phyloP scores from a whole-genome alignment of 2,888 invertebrate species.

The Hypomecis atomaria region DNA sequence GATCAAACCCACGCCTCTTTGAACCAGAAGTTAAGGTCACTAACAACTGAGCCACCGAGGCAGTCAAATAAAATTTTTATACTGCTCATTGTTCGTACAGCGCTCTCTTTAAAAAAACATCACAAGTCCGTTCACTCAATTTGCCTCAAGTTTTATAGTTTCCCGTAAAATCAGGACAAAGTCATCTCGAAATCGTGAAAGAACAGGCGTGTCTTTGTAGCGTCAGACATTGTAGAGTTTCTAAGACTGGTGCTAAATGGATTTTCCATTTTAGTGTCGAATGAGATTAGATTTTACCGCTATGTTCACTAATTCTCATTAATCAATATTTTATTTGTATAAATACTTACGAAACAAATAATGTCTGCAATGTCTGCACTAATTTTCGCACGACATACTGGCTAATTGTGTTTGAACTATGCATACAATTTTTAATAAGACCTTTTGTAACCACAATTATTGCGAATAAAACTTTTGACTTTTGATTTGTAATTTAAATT shows the following conservation, averaged over 20 bases:
- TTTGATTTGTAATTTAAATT: too few species aligned
- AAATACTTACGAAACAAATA: too few species aligned
- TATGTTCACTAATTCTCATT: constrained; percentile 10
- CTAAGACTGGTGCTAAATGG: constrained; percentile 6
- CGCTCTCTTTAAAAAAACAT: constrained; percentile 18
- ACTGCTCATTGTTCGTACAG: neutral
- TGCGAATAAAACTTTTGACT: too few species aligned
- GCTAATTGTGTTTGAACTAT: too few species aligned
- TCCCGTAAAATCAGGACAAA: constrained; percentile 33
- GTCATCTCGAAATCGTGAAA: constrained; percentile 12
- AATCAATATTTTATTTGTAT: constrained; percentile 13
- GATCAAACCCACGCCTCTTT: too few species aligned
- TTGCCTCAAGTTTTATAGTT: constrained; percentile 37
- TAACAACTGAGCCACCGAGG: too few species aligned
- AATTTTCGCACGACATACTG: too few species aligned
- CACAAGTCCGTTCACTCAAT: constrained; percentile 25
- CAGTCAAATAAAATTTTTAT: constrained; percentile 1
- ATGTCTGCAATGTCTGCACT: too few species aligned
- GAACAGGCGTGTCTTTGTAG: constrained; percentile 22
- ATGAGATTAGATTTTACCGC: constrained; percentile 14
- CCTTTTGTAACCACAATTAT: too few species aligned
- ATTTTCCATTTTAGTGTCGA: constrained; percentile 16
- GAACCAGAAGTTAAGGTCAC: too few species aligned
- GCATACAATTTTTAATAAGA: too few species aligned
- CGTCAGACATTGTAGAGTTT: constrained; percentile 10